These are phyloP conservation scores for Triops cancriformis DNA, from an alignment of 1,140 invertebrate species.

Conservation along the genomic window DNA sequence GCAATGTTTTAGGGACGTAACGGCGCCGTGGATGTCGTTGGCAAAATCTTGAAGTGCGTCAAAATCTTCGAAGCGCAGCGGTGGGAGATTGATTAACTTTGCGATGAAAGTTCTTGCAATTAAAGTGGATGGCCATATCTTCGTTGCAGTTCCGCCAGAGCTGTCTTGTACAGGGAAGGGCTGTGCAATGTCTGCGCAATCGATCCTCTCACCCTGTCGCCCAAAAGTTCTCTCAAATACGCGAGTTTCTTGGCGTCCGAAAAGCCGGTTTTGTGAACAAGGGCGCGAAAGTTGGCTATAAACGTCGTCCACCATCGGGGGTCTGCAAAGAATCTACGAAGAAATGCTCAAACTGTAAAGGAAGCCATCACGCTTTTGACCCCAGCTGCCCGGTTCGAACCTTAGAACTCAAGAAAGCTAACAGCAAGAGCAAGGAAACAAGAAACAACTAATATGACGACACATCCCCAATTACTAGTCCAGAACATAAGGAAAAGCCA, in stretches of 20 bases:
- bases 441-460: too few species aligned
- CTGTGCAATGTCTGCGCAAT: slow-evolving; percentile 15
- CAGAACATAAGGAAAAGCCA: too few species aligned
- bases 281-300: background rate
- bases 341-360: too few species aligned
- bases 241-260: slow-evolving; percentile 20
- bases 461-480: too few species aligned
- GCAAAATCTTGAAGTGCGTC: background rate
- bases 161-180: slow-evolving; percentile 7
- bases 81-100: background rate
- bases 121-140: slow-evolving; percentile 19
- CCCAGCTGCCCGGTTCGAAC: too few species aligned
- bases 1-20: background rate
- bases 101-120: background rate
- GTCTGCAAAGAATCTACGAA: too few species aligned
- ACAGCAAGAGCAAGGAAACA: too few species aligned
- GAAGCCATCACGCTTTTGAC: too few species aligned
- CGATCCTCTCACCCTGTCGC: slow-evolving; percentile 8
- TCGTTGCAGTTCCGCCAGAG: background rate
- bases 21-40: background rate
- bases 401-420: too few species aligned
- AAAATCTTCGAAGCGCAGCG: background rate
- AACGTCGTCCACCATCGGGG: too few species aligned
- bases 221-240: background rate
- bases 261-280: background rate